Conservation (phyloP, 2,888 invertebrate genomes). For the Nebria brevicollis region DNA sequence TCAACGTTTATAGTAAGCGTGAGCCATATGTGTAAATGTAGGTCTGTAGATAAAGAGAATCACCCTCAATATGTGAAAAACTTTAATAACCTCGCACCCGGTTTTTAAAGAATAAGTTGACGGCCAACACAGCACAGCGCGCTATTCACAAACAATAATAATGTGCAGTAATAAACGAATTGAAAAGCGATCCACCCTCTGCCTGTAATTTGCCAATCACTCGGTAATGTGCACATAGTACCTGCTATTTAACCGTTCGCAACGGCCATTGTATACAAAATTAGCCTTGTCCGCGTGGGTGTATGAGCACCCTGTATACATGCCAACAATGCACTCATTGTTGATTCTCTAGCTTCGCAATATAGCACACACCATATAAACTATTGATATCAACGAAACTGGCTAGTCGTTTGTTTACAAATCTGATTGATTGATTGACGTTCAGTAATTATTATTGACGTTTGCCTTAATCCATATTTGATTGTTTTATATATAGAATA, state of each 20-base stretch:
- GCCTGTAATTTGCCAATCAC: conserved; percentile 44
- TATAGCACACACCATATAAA: neutral
- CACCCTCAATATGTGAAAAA: conserved; percentile 30
- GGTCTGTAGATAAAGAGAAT: neutral
- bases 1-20: neutral
- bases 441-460: conserved; percentile 5
- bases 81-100: conserved; percentile 31
- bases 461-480: neutral
- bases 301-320: conserved; percentile 37
- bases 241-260: conserved; percentile 42
- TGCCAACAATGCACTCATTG: conserved; percentile 26
- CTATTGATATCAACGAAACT: conserved; percentile 9
- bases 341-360: conserved; percentile 2
- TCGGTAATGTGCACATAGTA: conserved; percentile 40
- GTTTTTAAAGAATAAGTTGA: neutral
- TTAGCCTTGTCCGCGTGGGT: conserved; percentile 45
- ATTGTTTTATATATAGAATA: neutral
- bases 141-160: neutral
- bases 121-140: neutral
- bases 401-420: neutral
- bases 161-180: conserved; percentile 26
- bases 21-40: neutral
- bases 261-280: conserved; percentile 37
- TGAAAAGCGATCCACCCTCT: conserved; percentile 36
- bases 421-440: conserved; percentile 9